These are phyloP conservation scores for Aleadryas rufinucha DNA, from an alignment of 2,113 vertebrate genomes.

Conservation along the genomic window DNA sequence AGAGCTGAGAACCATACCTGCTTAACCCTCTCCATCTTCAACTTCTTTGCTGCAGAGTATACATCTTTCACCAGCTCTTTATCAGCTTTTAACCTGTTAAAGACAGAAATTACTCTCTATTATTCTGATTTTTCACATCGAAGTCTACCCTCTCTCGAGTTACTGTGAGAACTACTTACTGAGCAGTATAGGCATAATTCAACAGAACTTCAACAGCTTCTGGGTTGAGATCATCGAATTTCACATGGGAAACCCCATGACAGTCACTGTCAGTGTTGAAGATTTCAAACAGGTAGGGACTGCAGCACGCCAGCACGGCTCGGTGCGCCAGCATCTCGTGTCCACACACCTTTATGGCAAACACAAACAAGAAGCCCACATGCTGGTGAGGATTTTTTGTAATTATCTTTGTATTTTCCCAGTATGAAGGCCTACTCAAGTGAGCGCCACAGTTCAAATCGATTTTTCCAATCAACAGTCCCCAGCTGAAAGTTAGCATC, in stretches of 20 bases:
- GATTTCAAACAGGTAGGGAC: conserved; percentile 97
- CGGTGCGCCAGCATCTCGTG: conserved; percentile 96
- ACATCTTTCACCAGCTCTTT: conserved; percentile 96
- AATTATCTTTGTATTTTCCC: background rate
- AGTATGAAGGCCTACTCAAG: background rate
- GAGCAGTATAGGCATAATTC: conserved; percentile 98
- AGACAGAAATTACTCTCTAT: background rate
- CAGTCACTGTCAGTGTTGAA: conserved; percentile 94
- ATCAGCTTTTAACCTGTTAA: conserved; percentile 90
- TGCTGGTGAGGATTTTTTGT: background rate
- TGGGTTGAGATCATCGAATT: conserved; percentile 96
- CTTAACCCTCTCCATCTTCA: conserved; percentile 98
- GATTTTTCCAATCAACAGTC: background rate
- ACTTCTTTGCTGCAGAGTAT: conserved; percentile 94
- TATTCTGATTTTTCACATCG: background rate
- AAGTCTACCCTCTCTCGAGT: background rate
- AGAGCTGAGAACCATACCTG: conserved; percentile 75
- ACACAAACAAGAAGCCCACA: background rate
- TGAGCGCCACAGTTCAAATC: background rate
- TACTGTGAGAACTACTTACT: conserved; percentile 78
- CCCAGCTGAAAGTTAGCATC: background rate
- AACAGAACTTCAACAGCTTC: conserved; percentile 95
- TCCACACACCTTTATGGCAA: conserved; percentile 85
- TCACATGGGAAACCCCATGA: conserved; percentile 92
- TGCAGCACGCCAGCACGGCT: conserved; percentile 97